Percentiles rank a stretch among this genome's conserved stretches.
Evolutionary conservation across 2,113 vertebrate genomes (phyloP).

Genomic region (Camelus bactrianus): DNA sequence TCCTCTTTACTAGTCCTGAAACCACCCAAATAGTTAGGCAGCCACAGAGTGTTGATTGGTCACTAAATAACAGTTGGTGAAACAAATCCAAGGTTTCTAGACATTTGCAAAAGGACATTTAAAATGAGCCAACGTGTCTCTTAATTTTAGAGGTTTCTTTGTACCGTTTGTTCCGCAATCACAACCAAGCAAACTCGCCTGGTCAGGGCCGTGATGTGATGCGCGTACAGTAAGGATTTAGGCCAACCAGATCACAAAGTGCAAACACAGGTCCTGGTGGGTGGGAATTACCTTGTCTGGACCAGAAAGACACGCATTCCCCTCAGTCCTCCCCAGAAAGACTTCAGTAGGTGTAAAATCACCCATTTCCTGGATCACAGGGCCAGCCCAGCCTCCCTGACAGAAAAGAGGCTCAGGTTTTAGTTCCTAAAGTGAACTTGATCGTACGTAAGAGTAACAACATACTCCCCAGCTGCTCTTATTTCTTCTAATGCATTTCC

Average conservation of each 20-base stretch:
- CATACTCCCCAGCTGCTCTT: not conserved
- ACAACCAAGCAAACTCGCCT: not conserved
- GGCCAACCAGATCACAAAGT: not conserved
- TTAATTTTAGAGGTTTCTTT: not conserved
- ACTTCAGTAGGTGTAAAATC: not conserved
- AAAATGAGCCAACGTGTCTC: not conserved
- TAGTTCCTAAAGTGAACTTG: not conserved
- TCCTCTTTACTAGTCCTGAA: not conserved
- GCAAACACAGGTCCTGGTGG: not conserved
- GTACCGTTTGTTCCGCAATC: not conserved
- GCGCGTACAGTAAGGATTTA: not conserved
- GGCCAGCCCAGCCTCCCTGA: not conserved
- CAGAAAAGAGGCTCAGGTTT: not conserved
- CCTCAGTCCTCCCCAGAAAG: not conserved
- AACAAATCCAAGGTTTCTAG: not conserved
- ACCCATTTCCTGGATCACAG: not conserved
- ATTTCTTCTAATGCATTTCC: not conserved
- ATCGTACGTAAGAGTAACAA: not conserved
- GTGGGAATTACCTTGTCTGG: not conserved
- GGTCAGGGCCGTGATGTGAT: no score
- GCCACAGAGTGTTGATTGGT: not conserved
- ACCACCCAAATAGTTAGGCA: not conserved
- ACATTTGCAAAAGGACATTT: constrained; percentile 10
- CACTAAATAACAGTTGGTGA: not conserved
- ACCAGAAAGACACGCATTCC: not conserved